Evolutionary conservation across 2,113 vertebrate genomes (phyloP), one percentile per base, ranked within the genome.

Genomic region (Gallinago paraguaiae): DNA sequence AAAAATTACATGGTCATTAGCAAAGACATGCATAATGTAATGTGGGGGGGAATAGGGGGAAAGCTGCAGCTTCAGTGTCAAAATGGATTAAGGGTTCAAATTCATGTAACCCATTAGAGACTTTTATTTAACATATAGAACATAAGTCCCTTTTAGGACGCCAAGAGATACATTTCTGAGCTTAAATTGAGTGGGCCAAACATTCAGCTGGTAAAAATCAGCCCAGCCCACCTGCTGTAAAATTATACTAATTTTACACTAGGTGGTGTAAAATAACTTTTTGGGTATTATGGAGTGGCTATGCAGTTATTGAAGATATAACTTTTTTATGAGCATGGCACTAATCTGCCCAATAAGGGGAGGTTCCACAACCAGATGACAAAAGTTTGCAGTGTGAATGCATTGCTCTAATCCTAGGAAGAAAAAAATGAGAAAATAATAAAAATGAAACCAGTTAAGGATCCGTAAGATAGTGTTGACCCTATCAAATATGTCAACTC

Each of bases 51-150:
- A 10, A 10, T 10, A 39, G 39, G 39, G 39, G 39, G 39, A 39
- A 90, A 79, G 33, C 71, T 61, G 48, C 45, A 69, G 69, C 39
- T 90, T 93, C 64, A 69, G 64, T 22, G 64, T 71, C 77, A 92
- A 75, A 94, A 91, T 46, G 69, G 85, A 96, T 94, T 92, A 95
- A 82, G 15, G 61, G 41, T 72, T 92, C 61, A 59, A 94, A 92
- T 69, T 60, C 43, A 83, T 60, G 60, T 28, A 88, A 75, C 82
- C 35, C 60, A 75, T 92, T 88, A 86, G 30, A 92, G 75, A 4
- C 30, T 90, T 94, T 78, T 85, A 91, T 72, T 94, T 90, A 90
- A 83, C 82, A 82, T 39, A 72, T 45, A 76, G 69, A 90, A 84
- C 67, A 30, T 63, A 94, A 93, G 64, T 92, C 90, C 35, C 80